Conservation (phyloP, 2,888 invertebrate species). For the Acronicta leporina region DNA sequence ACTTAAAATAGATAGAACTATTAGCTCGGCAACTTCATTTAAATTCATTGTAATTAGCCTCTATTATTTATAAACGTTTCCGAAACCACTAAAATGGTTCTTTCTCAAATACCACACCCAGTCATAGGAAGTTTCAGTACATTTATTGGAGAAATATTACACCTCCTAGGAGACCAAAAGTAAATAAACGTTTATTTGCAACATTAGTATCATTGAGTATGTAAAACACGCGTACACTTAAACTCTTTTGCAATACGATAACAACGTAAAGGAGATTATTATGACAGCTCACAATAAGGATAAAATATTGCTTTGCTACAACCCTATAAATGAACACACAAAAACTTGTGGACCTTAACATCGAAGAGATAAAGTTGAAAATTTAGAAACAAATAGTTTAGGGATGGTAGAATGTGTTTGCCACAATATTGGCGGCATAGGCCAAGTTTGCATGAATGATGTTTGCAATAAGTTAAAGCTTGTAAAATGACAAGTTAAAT, state of each 20-base stretch:
- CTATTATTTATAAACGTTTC: neutral
- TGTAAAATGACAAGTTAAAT: conserved; percentile 75
- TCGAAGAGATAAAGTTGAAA: conserved; percentile 28
- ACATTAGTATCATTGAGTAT: conserved; percentile 51
- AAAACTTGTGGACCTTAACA: conserved; percentile 18
- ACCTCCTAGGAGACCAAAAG: conserved; percentile 26
- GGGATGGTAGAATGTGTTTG: conserved; percentile 31
- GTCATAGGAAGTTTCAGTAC: conserved; percentile 15
- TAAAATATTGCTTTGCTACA: conserved; percentile 63
- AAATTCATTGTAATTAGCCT: neutral
- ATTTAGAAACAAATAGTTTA: conserved; percentile 19
- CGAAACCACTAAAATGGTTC: neutral
- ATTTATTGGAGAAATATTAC: conserved; percentile 5
- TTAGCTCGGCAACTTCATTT: neutral
- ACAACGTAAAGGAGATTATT: conserved; percentile 69
- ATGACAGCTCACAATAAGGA: conserved; percentile 72
- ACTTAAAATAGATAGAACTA: neutral
- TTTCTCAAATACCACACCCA: conserved; percentile 7
- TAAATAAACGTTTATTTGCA: conserved; percentile 42
- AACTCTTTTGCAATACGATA: conserved; percentile 62
- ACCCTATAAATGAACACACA: conserved; percentile 7
- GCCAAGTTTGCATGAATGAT: conserved; percentile 71
- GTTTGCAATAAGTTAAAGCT: conserved; percentile 70
- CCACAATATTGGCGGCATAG: conserved; percentile 58
- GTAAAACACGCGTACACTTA: conserved; percentile 61